Evolutionary conservation across 2,797 vertebrate genomes (phyloP).

Genomic region (Simalia tracyae): DNA sequence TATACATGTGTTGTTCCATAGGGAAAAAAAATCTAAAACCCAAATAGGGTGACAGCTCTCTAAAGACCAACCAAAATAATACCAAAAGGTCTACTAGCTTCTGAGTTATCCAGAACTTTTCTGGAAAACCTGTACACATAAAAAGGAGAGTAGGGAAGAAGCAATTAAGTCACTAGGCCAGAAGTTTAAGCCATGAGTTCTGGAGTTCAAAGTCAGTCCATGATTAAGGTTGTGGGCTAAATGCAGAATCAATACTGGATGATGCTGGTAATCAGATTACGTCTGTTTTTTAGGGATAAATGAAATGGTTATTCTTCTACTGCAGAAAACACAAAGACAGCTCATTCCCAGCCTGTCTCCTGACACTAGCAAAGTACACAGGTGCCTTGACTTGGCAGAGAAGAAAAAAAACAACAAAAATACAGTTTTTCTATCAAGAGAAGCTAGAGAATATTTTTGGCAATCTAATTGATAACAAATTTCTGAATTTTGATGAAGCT

Average conservation of each 20-base stretch:
- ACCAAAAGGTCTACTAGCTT: background rate
- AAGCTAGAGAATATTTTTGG: background rate
- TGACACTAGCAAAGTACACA: too few species aligned
- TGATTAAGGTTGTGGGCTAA: background rate
- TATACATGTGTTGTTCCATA: background rate
- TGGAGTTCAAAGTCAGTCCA: background rate
- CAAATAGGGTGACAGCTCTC: background rate
- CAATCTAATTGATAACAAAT: background rate
- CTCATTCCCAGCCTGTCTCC: too few species aligned
- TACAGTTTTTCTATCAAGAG: background rate
- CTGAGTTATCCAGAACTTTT: background rate
- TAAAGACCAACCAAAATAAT: background rate
- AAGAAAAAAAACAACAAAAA: background rate
- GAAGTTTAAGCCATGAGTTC: background rate
- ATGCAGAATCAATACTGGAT: background rate
- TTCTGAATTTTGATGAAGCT: background rate
- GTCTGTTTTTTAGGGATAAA: background rate
- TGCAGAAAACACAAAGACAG: background rate
- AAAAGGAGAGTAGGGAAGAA: background rate
- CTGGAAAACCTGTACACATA: background rate
- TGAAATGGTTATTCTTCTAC: background rate
- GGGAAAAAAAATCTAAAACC: background rate
- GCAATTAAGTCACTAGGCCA: background rate
- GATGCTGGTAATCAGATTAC: background rate
- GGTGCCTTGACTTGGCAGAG: too few species aligned